Conservation (phyloP, 2,888 invertebrate species). For the Uloborus plumipes region DNA sequence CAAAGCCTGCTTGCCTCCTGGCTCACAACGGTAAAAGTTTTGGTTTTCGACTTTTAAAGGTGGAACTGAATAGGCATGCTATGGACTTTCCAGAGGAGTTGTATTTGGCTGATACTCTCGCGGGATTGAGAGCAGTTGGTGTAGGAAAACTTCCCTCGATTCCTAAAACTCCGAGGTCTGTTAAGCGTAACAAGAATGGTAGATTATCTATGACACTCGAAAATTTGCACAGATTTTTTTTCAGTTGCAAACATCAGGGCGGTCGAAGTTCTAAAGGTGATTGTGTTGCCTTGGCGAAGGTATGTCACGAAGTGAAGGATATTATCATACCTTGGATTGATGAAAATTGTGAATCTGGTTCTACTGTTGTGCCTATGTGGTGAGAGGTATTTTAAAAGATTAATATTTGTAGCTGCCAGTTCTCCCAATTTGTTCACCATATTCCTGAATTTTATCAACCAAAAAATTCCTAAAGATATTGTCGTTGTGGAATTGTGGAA, state of each 20-base stretch:
- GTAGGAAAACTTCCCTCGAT: conserved; percentile 23
- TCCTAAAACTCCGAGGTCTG: conserved; percentile 14
- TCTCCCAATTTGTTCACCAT: too few species aligned
- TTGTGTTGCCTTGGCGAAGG: conserved; percentile 45
- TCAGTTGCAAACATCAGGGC: conserved; percentile 17
- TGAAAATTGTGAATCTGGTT: conserved; percentile 19
- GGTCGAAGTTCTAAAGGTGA: conserved; percentile 56
- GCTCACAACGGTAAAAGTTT: conserved; percentile 85
- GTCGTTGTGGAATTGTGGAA: too few species aligned
- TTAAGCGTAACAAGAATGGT: conserved; percentile 21
- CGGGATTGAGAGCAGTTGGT: conserved; percentile 23
- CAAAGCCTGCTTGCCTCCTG: conserved; percentile 81
- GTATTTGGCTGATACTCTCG: conserved; percentile 44
- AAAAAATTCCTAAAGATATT: too few species aligned
- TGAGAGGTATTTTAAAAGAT: conserved; percentile 1
- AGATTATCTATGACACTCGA: conserved; percentile 18
- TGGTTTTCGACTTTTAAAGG: conserved; percentile 83
- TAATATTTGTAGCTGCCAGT: too few species aligned
- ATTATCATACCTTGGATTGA: conserved; percentile 47
- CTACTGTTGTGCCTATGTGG: conserved; percentile 38
- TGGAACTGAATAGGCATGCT: conserved; percentile 75
- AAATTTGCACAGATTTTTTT: conserved; percentile 40
- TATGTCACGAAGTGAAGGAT: conserved; percentile 39
- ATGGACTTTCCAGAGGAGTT: conserved; percentile 28
- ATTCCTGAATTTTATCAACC: too few species aligned